These are phyloP conservation scores for Dinomys branickii DNA, from an alignment of 2,113 vertebrate species.

Conservation along the genomic window DNA sequence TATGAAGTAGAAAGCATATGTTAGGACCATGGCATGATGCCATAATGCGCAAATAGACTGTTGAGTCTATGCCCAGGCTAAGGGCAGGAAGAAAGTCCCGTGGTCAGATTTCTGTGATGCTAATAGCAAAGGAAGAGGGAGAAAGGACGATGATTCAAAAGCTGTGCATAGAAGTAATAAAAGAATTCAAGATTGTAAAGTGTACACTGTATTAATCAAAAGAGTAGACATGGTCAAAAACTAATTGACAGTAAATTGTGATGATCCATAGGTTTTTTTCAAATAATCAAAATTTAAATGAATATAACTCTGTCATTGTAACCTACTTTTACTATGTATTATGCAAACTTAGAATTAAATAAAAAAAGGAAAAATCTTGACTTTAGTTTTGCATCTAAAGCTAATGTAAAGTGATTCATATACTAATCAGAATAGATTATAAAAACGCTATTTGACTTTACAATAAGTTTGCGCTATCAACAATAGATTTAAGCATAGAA, in stretches of 20 bases:
- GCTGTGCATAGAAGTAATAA: neutral
- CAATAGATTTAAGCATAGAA: conserved; percentile 3
- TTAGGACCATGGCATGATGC: conserved; percentile 73
- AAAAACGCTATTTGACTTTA: neutral
- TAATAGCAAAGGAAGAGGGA: neutral
- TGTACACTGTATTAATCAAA: neutral
- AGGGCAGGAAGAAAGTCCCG: conserved; percentile 64
- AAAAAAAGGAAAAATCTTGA: conserved; percentile 15
- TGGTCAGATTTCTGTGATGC: conserved; percentile 64
- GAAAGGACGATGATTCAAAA: neutral
- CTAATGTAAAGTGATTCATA: neutral
- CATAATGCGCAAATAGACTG: conserved; percentile 64
- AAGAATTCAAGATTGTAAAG: neutral
- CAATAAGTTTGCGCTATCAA: neutral
- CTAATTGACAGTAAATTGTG: neutral
- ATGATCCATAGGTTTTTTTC: neutral
- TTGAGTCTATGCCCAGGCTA: conserved; percentile 60
- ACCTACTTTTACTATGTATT: neutral
- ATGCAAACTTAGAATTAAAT: neutral
- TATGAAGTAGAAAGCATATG: conserved; percentile 69
- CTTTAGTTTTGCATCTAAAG: neutral
- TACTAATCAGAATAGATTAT: neutral
- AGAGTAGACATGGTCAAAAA: neutral
- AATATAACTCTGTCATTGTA: neutral
- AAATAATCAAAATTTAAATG: neutral